phyloP scores from a whole-genome alignment of 2,888 invertebrate genomes.

The Eutolmus rufibarbis region DNA sequence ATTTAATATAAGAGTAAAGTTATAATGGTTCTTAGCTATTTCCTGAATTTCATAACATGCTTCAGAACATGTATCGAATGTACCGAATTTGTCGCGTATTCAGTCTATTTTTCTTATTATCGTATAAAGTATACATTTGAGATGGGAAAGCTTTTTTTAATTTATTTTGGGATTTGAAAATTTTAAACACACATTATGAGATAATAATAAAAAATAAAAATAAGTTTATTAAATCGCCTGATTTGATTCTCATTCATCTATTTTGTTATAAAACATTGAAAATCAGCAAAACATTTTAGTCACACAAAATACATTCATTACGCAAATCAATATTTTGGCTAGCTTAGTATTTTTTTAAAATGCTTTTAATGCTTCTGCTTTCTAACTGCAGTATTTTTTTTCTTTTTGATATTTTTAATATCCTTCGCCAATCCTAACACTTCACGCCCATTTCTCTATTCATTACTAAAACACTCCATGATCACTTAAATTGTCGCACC shows the following conservation, averaged over 20 bases:
- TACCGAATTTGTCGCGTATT: too few relatives aligned
- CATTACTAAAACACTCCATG: background rate
- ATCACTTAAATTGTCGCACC: background rate
- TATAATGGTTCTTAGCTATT: too few relatives aligned
- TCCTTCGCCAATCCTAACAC: conserved; percentile 6
- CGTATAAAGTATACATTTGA: too few relatives aligned
- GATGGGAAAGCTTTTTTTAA: too few relatives aligned
- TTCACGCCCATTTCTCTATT: background rate
- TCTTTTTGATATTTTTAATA: conserved; percentile 12
- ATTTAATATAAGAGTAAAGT: too few relatives aligned
- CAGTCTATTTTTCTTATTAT: too few relatives aligned
- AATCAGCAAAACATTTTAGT: background rate
- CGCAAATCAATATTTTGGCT: background rate
- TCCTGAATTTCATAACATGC: too few relatives aligned
- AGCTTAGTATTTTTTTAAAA: background rate
- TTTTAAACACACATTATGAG: too few relatives aligned
- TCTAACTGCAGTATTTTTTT: conserved; percentile 23
- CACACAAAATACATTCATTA: background rate
- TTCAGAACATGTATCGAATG: too few relatives aligned
- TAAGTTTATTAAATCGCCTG: background rate
- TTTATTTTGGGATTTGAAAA: too few relatives aligned
- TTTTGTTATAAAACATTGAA: background rate
- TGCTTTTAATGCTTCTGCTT: conserved; percentile 27
- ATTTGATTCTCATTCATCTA: background rate
- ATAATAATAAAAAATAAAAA: background rate